Conservation (phyloP, 2,113 vertebrate genomes). For the Cephalopholis sonnerati region DNA sequence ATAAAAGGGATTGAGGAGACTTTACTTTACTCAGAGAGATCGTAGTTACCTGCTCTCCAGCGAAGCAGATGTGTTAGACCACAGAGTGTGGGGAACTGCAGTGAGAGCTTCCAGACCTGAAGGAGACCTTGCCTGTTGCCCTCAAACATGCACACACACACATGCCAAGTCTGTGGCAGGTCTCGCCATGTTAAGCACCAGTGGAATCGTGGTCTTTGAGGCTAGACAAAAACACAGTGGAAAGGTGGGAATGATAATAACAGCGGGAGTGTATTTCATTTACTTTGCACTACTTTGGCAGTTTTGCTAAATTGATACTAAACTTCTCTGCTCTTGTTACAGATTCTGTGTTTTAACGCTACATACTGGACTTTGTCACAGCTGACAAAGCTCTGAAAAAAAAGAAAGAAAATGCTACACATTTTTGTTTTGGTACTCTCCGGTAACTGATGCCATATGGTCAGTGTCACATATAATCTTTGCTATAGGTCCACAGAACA, state of each 20-base stretch:
- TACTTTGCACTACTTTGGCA: constrained; percentile 51
- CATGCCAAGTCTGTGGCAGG: constrained; percentile 34
- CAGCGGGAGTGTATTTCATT: constrained; percentile 44
- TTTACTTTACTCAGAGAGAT: constrained; percentile 17
- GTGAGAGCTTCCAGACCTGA: constrained; percentile 62
- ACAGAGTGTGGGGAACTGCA: constrained; percentile 37
- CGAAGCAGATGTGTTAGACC: constrained; percentile 24
- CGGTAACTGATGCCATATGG: constrained; percentile 76
- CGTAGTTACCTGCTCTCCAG: constrained; percentile 8
- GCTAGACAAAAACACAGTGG: constrained; percentile 41
- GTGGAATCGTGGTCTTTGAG: constrained; percentile 37
- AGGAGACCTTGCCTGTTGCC: constrained; percentile 42
- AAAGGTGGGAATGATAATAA: constrained; percentile 64
- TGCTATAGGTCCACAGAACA: constrained; percentile 46
- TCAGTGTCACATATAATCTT: constrained; percentile 73
- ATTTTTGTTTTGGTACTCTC: constrained; percentile 63
- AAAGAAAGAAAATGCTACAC: constrained; percentile 47
- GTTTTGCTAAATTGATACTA: constrained; percentile 51
- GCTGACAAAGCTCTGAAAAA: constrained; percentile 47
- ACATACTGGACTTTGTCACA: constrained; percentile 69
- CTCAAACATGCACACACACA: constrained; percentile 39
- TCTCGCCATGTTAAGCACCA: constrained; percentile 36
- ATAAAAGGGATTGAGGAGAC: not conserved
- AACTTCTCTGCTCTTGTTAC: constrained; percentile 49
- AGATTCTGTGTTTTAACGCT: constrained; percentile 51